phyloP scores from a whole-genome alignment of 2,888 invertebrate species.

The Sminthurides aquaticus region DNA sequence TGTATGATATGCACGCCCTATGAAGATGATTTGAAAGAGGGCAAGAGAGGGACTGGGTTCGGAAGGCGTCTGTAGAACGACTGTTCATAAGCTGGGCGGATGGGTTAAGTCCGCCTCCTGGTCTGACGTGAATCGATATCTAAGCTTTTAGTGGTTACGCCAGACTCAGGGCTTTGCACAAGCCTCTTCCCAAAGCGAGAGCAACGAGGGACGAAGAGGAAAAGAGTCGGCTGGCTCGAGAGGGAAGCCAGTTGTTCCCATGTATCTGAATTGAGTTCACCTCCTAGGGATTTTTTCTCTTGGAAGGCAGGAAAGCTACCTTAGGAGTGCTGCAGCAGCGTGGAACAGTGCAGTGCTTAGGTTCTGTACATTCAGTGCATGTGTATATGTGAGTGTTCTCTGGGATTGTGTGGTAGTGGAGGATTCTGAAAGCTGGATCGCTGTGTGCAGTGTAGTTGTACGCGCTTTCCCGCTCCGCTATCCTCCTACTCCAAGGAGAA shows the following conservation, averaged over 20 bases:
- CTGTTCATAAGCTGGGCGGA: slow-evolving; percentile 19
- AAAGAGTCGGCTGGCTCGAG: background rate
- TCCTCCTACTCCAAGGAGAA: too few species aligned
- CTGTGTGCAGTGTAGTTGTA: too few species aligned
- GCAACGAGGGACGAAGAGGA: background rate
- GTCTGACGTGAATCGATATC: slow-evolving; percentile 23
- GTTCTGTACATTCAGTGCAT: too few species aligned
- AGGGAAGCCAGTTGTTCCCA: slow-evolving; percentile 4
- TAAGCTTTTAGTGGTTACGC: slow-evolving; percentile 30
- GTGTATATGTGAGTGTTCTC: too few species aligned
- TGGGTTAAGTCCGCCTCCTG: background rate
- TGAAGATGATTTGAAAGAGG: too few species aligned
- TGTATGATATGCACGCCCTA: too few species aligned
- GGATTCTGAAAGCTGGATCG: too few species aligned
- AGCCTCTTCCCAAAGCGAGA: slow-evolving; percentile 10
- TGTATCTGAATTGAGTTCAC: slow-evolving; percentile 5
- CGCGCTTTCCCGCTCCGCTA: too few species aligned
- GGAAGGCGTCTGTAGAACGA: background rate
- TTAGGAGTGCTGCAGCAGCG: too few species aligned
- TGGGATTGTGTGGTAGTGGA: too few species aligned
- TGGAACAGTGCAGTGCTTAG: too few species aligned
- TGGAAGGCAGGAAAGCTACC: too few species aligned
- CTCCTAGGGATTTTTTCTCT: slow-evolving; percentile 6
- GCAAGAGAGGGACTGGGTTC: background rate
- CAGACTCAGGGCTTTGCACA: slow-evolving; percentile 25